Base-by-base conservation (phyloP, 2,888 invertebrate genomes). In the Tanytarsus gracilentus region DNA sequence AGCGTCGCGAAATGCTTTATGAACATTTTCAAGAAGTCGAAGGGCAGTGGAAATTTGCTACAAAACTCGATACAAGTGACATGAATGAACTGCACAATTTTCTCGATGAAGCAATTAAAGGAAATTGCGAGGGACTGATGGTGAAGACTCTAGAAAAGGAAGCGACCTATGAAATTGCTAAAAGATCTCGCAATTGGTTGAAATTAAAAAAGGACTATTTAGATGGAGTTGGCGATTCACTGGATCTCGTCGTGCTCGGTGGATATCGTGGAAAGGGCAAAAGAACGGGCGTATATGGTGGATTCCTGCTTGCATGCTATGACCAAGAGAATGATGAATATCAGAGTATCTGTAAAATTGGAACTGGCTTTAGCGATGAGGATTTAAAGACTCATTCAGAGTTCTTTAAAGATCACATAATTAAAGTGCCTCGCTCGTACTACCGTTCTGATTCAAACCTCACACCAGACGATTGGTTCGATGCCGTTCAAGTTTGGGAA, bases 101-200 rank as follows among this genome's bases (percentile, higher is more conserved):
- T 74, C 77, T 99, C 60, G 96, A 98, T 61, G 93, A 93, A 69
- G 88, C 97, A 4, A 84, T 99, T 60, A 91, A 90, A 79, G 94
- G 89, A 59, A 94, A 95, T 70, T 99, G 99, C 75, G 99, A 99
- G 77, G 99, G 99, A 1, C 78, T 99, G 61, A 99, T 99, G 98
- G 92, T 99, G 6, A 99, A 99, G 78, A 92, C 96, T 0, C 75
- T 99, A 55, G 81, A 85, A 66, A 72, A 73, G 3, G 86, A 89
- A 67, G 93, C 98, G 0, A 87, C 89, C 0, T 99, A 99, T 74
- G 98, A 99, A 78, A 98, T 99, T 66, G 97, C 98, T 0, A 89
- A 95, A 66, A 77, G 99, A 36, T 93, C 93, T 0, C 82, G 85
- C 64, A 95, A 94, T 73, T 97, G 96, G 96, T 76, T 96, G 33